Percentiles rank a stretch among this genome's conserved stretches.
phyloP scores from a whole-genome alignment of 2,797 vertebrate species.

The Limnodromus scolopaceus region DNA sequence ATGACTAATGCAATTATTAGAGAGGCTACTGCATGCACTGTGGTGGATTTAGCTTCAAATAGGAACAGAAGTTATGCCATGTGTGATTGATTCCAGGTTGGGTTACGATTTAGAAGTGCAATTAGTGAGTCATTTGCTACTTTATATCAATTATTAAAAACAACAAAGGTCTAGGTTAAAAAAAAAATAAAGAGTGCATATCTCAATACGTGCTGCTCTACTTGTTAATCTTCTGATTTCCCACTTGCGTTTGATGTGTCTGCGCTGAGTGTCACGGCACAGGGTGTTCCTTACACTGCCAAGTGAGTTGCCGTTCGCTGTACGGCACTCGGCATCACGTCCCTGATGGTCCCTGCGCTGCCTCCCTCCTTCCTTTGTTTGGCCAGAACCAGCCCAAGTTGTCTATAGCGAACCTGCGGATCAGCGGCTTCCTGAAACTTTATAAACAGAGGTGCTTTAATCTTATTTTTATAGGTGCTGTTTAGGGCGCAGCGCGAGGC shows the following conservation, averaged over 20 bases:
- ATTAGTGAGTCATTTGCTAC: constrained; percentile 63
- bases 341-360: not conserved
- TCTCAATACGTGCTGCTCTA: not conserved
- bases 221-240: not conserved
- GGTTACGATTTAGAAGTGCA: constrained; percentile 41
- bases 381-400: not conserved
- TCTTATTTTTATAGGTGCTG: not conserved
- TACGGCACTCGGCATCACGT: fast-evolving
- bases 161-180: constrained; percentile 48
- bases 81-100: constrained; percentile 61
- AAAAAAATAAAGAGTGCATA: not conserved
- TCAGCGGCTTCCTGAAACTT: not conserved
- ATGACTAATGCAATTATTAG: constrained; percentile 61
- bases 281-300: not conserved
- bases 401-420: not conserved
- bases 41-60: constrained; percentile 35
- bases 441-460: not conserved
- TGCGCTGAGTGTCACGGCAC: not conserved
- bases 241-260: not conserved
- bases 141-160: constrained; percentile 63
- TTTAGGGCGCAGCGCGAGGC: fast-evolving
- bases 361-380: not conserved
- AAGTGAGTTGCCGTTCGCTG: fast-evolving
- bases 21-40: not conserved
- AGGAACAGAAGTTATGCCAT: constrained; percentile 24